phyloP scores from a whole-genome alignment of 2,888 invertebrate species.

The Neoitamus cyanurus region DNA sequence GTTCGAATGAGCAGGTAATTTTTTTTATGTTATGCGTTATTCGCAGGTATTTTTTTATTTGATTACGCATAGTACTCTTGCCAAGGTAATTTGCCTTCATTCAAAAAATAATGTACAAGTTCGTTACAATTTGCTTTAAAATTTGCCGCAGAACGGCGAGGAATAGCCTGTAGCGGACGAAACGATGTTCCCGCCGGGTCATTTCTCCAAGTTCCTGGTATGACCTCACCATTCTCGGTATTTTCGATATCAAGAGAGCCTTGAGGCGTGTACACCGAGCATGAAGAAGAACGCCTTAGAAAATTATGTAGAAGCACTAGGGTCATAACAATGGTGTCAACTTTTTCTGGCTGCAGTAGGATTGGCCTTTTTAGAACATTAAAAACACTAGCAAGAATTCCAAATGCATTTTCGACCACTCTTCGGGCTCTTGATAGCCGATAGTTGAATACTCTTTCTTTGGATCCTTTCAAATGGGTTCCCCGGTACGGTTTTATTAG shows the following conservation, averaged over 20 bases:
- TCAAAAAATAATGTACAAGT: too few relatives aligned
- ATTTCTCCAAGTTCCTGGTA: neutral
- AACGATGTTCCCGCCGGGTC: neutral
- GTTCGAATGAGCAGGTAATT: neutral
- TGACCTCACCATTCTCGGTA: neutral
- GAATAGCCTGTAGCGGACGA: too few relatives aligned
- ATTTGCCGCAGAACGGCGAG: too few relatives aligned
- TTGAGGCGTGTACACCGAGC: neutral
- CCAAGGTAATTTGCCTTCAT: too few relatives aligned
- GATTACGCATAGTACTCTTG: too few relatives aligned
- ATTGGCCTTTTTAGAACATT: too few relatives aligned
- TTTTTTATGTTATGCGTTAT: neutral
- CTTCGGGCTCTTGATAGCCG: neutral
- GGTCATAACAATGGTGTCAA: neutral
- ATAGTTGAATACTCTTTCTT: neutral
- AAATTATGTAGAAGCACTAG: neutral
- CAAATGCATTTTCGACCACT: neutral
- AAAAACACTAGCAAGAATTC: too few relatives aligned
- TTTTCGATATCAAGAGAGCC: neutral
- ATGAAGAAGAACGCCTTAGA: neutral
- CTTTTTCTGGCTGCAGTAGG: too few relatives aligned
- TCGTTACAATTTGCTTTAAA: slow-evolving; percentile 3
- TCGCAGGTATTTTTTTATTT: neutral
- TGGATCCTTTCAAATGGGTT: too few relatives aligned
- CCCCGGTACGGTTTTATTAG: too few relatives aligned